A percentile compares a stretch with the other conserved stretches of the same genome.
phyloP scores from a whole-genome alignment of 1,140 invertebrate species.

The Brachystomella parvula region DNA sequence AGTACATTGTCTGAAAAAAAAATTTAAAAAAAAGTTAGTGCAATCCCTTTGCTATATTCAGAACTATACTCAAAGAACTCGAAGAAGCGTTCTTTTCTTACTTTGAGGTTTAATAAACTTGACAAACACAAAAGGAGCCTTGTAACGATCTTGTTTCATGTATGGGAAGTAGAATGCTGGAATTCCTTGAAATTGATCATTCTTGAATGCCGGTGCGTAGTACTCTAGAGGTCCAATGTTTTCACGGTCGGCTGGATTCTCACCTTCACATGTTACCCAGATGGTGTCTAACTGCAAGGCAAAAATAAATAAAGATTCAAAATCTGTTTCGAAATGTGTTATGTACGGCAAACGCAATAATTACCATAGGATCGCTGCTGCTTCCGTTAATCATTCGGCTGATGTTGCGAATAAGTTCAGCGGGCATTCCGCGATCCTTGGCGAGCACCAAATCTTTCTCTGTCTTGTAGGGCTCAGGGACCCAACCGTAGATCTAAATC shows the following conservation, averaged over 20 bases:
- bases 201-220: conserved; percentile 45
- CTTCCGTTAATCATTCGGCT: not conserved
- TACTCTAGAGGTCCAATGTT: conserved; percentile 73
- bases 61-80: not conserved
- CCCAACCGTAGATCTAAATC: not conserved
- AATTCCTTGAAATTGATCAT: conserved; percentile 44
- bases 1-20: conserved; percentile 68
- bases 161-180: conserved; percentile 77
- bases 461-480: not conserved
- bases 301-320: not conserved
- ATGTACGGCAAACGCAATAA: no score
- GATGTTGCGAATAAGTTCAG: no score
- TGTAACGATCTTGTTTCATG: conserved; percentile 48
- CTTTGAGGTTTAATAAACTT: conserved; percentile 40
- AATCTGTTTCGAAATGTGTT: no score
- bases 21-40: conserved; percentile 18
- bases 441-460: conserved; percentile 9
- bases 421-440: conserved; percentile 16
- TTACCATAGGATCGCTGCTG: not conserved
- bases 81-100: conserved; percentile 8
- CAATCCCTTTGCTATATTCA: not conserved
- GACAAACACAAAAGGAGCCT: conserved; percentile 46
- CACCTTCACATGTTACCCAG: conserved; percentile 79
- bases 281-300: conserved; percentile 54
- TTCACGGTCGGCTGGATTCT: conserved; percentile 80